Evolutionary conservation across 2,888 invertebrate species (phyloP), one percentile per base, ranked within the genome.

Genomic region (Stomorhina lunata): DNA sequence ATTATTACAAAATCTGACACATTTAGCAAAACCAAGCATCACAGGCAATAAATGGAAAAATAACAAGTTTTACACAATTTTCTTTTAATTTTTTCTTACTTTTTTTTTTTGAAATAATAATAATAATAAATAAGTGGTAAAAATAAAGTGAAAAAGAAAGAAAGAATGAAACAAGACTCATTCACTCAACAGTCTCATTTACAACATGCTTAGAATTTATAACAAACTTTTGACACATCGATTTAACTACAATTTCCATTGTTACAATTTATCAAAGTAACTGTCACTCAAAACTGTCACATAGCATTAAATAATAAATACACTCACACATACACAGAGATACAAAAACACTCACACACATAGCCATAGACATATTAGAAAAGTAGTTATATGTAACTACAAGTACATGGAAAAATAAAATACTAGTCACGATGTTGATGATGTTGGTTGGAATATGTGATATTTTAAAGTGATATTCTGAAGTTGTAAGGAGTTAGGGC

Each of bases 261-360:
- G 78, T 72, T 66, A 79, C 69, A 75, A 80, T 80, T 69, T 83
- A 80, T 85, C 85, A 84, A 80, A 84, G 81, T 80, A 79, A 84
- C 80, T 84, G 85, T 81, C 84, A 84, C 66, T 84, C 83, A 78
- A 48, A 81, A 59, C 75, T 84, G 85, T 83, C 84, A 83, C 76
- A 77, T 79, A 10, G 76, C 83, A 82, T 81, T 82, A 77, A 69
- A 81, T 65, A 72, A 50, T 40, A 63, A 50, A 40, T 59, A 59
- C 43, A 29, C n/a, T n/a, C 12, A 37, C 22, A 61, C 17, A 27
- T 50, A 25, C 12, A 65, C 7, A 79, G 57, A 45, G 68, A 59
- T 20, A 72, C 45, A 50, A 63, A 53, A 10, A 59, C 59, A 79
- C 45, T 29, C 10, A 50, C 15, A 34, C 15, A 57, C 32, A 25